Percentiles rank a stretch among this genome's conserved stretches.
Evolutionary conservation across 1,140 invertebrate genomes (phyloP).

Genomic region (Prorops nasuta): DNA sequence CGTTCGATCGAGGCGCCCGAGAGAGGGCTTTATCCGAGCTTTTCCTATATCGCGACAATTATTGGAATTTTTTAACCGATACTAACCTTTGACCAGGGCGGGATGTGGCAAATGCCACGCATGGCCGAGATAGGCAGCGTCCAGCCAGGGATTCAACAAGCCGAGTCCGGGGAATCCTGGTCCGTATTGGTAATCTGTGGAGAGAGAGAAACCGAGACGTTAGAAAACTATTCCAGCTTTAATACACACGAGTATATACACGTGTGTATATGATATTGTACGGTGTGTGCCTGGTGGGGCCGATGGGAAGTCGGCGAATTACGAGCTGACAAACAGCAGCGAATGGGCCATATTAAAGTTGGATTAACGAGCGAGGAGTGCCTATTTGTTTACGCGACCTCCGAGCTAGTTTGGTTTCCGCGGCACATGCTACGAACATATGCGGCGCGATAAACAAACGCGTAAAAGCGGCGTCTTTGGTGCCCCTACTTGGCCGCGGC

Average conservation of each 20-base stretch:
- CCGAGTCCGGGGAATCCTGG: slow-evolving; percentile 61
- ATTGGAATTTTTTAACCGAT: background rate
- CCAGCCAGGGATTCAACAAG: slow-evolving; percentile 73
- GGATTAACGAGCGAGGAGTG: slow-evolving; percentile 25
- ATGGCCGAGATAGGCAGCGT: slow-evolving; percentile 72
- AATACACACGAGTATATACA: no score
- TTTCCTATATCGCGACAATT: background rate
- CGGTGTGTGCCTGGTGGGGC: background rate
- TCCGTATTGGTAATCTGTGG: slow-evolving; percentile 69
- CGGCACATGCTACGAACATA: slow-evolving; percentile 54
- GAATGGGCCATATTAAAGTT: slow-evolving; percentile 19
- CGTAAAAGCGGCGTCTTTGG: slow-evolving; percentile 47
- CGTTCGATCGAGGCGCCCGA: no score
- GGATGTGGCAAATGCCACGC: slow-evolving; percentile 70
- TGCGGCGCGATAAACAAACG: slow-evolving; percentile 51
- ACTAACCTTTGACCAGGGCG: slow-evolving; percentile 63
- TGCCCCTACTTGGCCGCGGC: slow-evolving; percentile 12
- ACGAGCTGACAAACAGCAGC: slow-evolving; percentile 14
- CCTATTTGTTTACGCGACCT: slow-evolving; percentile 37
- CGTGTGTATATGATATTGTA: background rate
- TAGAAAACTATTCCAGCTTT: no score
- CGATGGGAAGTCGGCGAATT: background rate
- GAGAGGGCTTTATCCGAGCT: no score
- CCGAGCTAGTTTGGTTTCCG: background rate
- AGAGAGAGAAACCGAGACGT: slow-evolving; percentile 55